Base-by-base conservation (phyloP, 2,888 invertebrate species). In the Empis livida region DNA sequence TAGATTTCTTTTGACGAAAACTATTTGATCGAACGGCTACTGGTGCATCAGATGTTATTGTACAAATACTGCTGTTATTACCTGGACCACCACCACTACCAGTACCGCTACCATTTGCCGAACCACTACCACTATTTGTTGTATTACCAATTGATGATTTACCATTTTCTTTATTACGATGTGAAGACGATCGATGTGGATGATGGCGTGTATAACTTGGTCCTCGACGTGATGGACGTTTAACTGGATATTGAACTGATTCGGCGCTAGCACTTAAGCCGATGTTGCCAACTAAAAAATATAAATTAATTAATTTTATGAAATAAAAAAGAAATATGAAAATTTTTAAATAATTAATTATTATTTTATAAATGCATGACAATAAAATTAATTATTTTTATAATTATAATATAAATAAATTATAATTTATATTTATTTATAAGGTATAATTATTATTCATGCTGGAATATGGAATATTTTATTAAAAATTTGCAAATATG, bases 201-300 rank as follows among this genome's bases (percentile, higher is more conserved):
- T 74, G 73, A 52, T 73, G 73, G 6, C 68, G 63, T 41, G 66
- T 63, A 53, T 65, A 58, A 48, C 62, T 62, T 49, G 74, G 65
- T 50, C 75, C 73, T 47, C 79, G 74, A 47, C 75, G 65, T 57
- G 74, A 72, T 49, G 75, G 71, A 55, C 77, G 68, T 62, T 76
- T 78, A 47, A 73, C 68, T 55, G 77, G 65, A 60, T 76, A 77
- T 57, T 77, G 76, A 53, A 78, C 72, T 43, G 78, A 79, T 63
- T 79, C 79, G 44, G 78, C 78, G 62, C 78, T 79, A 47, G 76
- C 71, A 55, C 77, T 77, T 59, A 78, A 64, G 60, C 77, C 77
- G 59, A 76, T 71, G 61, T 75, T 72, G 60, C 75, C 74, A 64
- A 74, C 75, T 74, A 57, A 50, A 44, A 51, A 49, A 46, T 60